Base-by-base conservation (phyloP, 2,797 vertebrate species). In the Girardinus metallicus region DNA sequence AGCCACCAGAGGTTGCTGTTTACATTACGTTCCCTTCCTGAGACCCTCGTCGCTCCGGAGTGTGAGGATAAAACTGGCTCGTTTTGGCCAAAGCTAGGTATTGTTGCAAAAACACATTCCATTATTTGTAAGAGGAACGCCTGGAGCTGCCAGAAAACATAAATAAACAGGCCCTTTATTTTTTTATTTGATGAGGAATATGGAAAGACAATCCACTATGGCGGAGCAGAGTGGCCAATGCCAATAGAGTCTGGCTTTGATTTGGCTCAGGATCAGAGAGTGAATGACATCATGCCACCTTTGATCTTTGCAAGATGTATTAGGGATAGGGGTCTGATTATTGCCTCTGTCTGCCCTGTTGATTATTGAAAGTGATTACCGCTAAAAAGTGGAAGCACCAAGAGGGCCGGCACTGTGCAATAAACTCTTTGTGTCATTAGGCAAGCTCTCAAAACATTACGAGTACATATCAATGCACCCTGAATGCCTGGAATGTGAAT, bases 1-100 rank as follows among this genome's bases (percentile, higher is more conserved):
- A 47, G 26, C 94, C 96, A 95, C 92, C 88, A 96, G 95, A 95
- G 93, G 94, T 31, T 57, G 92, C 94, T 94, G 90, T 93, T 77
- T 79, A 71, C 93, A 90, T 91, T 87, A 66, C 15, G 11, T 84
- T 90, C 23, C 53, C 31, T 49, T 18, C 72, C 68, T 77, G 47
- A 23, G 36, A 13, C 66, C 23, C 4, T 41, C 51, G 15, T 79
- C 34, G 6, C 62, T 86, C 70, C 21, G 9, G 1, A 78, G 49
- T 41, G 21, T 43, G 53, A 75, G 60, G 43, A 64, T 78, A 12
- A 53, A 83, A 43, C 73, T 70, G 74, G 73, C 79, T 81, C 81
- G 78, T 84, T 71, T 74, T 83, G 75, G 68, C 81, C 68, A 80
- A 73, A 77, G 66, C 74, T 83, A 81, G 82, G 73, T 83, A 81